Evolutionary conservation across 2,888 invertebrate genomes (phyloP).

Genomic region (Homarus gammarus): DNA sequence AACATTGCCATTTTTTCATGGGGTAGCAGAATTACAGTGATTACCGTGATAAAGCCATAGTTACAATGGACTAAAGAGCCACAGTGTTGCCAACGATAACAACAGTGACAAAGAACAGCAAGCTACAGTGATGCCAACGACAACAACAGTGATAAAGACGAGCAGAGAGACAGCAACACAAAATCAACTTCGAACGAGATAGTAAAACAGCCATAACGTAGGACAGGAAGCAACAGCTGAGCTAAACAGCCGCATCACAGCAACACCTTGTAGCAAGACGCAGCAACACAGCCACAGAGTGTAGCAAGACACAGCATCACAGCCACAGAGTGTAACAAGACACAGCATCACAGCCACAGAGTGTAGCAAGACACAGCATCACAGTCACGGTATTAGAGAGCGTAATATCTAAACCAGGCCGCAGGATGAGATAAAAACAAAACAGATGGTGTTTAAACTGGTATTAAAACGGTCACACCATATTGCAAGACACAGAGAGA

Average conservation of each 20-base stretch:
- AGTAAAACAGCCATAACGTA: neutral
- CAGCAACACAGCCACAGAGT: constrained; percentile 19
- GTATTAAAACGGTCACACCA: no score
- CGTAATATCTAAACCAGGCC: no score
- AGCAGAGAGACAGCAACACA: neutral
- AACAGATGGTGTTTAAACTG: no score
- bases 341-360: neutral
- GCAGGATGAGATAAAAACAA: no score
- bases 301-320: neutral
- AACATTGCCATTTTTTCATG: no score
- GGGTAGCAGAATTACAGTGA: no score
- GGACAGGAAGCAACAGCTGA: neutral
- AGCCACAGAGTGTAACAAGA: neutral
- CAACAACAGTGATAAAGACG: neutral
- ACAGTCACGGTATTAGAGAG: neutral
- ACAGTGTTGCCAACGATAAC: no score
- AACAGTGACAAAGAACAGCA: no score
- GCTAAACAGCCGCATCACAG: neutral
- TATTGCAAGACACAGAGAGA: no score
- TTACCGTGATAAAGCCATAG: no score
- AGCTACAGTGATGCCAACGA: no score
- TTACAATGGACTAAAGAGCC: no score
- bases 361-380: neutral
- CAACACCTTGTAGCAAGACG: constrained; percentile 10
- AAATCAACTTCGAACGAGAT: neutral